Percentiles rank a stretch among this genome's conserved stretches.
These are phyloP conservation scores for Platanista minor DNA, from an alignment of 2,113 vertebrate species.

Conservation along the genomic window DNA sequence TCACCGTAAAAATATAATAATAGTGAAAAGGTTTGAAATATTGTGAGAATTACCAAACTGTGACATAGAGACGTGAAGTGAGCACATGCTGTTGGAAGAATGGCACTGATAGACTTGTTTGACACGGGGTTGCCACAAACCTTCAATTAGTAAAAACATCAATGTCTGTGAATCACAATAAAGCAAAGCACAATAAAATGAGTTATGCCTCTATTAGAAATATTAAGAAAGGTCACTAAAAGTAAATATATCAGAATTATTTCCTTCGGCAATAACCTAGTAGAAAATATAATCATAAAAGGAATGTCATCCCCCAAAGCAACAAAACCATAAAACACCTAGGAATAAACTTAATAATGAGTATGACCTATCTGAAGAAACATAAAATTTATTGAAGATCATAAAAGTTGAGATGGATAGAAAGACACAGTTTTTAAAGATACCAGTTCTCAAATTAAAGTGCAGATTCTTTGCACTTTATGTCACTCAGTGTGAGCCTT, in stretches of 20 bases:
- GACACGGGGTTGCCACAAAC: background rate
- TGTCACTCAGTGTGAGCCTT: background rate
- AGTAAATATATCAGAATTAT: background rate
- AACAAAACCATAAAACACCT: constrained; percentile 7
- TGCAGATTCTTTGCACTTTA: background rate
- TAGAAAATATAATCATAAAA: background rate
- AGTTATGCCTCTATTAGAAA: background rate
- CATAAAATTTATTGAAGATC: background rate
- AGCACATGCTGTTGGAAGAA: background rate
- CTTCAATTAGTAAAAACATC: background rate
- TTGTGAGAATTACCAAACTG: background rate
- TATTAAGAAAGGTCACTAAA: constrained; percentile 20
- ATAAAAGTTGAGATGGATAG: background rate
- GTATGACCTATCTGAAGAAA: background rate
- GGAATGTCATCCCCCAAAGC: background rate
- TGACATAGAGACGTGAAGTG: background rate
- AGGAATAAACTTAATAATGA: background rate
- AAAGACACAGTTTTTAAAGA: background rate
- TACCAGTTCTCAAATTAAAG: constrained; percentile 11
- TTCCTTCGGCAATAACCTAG: background rate
- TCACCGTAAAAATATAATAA: background rate
- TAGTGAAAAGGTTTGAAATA: background rate
- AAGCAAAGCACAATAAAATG: background rate
- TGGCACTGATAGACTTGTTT: background rate
- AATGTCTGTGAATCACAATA: background rate